Base-by-base conservation (phyloP, 2,888 invertebrate species). In the Alviniconcha strummeri region DNA sequence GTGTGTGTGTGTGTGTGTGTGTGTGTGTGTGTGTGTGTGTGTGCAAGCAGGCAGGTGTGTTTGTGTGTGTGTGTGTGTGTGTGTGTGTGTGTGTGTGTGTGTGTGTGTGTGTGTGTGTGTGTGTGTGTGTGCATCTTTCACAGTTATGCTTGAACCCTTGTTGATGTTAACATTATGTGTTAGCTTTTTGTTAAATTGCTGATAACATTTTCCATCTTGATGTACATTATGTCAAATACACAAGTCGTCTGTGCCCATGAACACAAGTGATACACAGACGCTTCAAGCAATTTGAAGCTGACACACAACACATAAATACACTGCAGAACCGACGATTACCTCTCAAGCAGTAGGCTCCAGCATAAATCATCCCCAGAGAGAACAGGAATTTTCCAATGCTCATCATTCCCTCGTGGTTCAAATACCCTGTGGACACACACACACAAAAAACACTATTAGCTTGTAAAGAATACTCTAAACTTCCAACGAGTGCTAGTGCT, bases 351-450 rank as follows among this genome's bases (percentile, higher is more conserved):
- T 88, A 87, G 3, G 90, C 90, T 3, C 87, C 82, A 64, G 87
- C 85, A 83, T 91, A 91, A 36, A 90, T 84, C n/a, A 88, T 84
- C 19, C 88, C 88, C 54, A 90, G 67, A 79, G 88, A 89, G 36
- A 88, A 78, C 5, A 87, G 74, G 76, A 90, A 88, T 83, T 88
- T 90, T 11, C 87, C 83, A 4, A 90, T 72, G 72, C 86, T 88
- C 8, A 87, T 86, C 3, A 87, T 55, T 36, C 91, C 91, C 64
- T 90, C 91, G 55, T 87, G 67, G 17, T 87, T 88, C 83, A 89
- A 90, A 83, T 90, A 89, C 57, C 89, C 90, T 90, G 86, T 7
- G 85, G 85, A 17, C 60, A 81, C 64, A 15, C 64, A 15, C 36
- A 6, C 57, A n/a, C 17, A 52, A 67, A 56, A 75, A 67, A 57